These are phyloP conservation scores for Labroides dimidiatus DNA, from an alignment of 2,797 vertebrate species.

Conservation along the genomic window DNA sequence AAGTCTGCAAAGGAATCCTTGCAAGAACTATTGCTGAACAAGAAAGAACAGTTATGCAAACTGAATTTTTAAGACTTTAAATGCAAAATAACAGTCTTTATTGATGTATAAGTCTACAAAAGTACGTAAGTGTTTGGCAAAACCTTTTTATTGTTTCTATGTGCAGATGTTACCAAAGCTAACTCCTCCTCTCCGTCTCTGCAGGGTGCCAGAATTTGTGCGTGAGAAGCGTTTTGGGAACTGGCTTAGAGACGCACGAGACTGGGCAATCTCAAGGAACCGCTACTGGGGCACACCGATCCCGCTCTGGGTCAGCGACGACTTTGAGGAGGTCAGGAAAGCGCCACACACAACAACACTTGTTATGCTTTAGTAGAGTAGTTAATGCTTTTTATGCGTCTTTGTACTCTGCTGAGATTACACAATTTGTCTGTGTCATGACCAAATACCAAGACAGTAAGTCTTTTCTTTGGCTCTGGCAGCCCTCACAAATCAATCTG, in stretches of 20 bases:
- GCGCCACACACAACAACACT: constrained; percentile 6
- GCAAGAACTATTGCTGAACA: too few relatives aligned
- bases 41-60: too few relatives aligned
- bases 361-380: constrained; percentile 23
- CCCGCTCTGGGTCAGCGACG: constrained; percentile 95
- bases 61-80: too few relatives aligned
- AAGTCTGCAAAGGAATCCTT: too few relatives aligned
- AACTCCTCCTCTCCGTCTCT: constrained; percentile 16
- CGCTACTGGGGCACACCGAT: constrained; percentile 99
- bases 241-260: constrained; percentile 95
- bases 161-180: neutral
- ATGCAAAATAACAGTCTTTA: too few relatives aligned
- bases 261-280: constrained; percentile 97
- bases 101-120: neutral
- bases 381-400: constrained; percentile 27
- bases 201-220: constrained; percentile 97
- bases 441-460: constrained; percentile 47
- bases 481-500: constrained; percentile 38
- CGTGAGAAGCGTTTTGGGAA: constrained; percentile 97
- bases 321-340: constrained; percentile 83
- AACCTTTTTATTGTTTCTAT: neutral
- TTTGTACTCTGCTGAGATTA: constrained; percentile 21
- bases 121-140: too few relatives aligned
- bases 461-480: constrained; percentile 33
- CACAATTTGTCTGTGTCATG: constrained; percentile 43